Base-by-base conservation (phyloP, 2,888 invertebrate genomes). In the Lasioglossum leucozonium region DNA sequence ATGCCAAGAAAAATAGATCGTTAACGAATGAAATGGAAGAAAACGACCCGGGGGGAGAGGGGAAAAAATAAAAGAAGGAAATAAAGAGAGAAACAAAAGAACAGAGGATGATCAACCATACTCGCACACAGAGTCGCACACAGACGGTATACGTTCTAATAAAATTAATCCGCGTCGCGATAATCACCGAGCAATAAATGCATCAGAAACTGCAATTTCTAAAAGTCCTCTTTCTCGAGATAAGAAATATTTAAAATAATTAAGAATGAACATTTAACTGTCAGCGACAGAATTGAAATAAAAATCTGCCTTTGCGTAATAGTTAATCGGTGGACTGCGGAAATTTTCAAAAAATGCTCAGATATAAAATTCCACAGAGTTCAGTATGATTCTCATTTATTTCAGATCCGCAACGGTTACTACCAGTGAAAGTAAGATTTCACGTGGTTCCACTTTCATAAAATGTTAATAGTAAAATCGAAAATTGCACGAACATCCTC, bases 1-100 rank as follows among this genome's bases (percentile, higher is more conserved):
- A 81, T 84, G 87, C 86, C 88, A 80, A 85, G 88, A 85, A 85
- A 89, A 89, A 89, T 88, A 89, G 89, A 89, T 89, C 84, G 88
- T 89, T 89, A 87, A 89, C 89, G 86, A 87, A 88, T 87, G 81
- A 83, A 84, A 76, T 67, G 34, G 34, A 65, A 62, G 69, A 67
- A 22, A 44, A 37, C 65, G 47, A 73, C 16, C 30, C 26, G 18
- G 51, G 42, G 62, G 34, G 18, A 55, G 22, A 18, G 34, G 55
- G 40, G 30, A 34, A 72, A 65, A 30, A 11, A 47, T 0, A 47
- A 22, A 22, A 30, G 40, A 26, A 37, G 34, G n/a, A 65, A 44
- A 58, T 6, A 55, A 51, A 40, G n/a, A 55, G 40, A n/a, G 40
- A 55, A 30, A 30, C 8, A n/a, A 18, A 34, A 37, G 18, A 18